Base-by-base conservation (phyloP, 1,140 invertebrate species). In the Camponotus floridanus region DNA sequence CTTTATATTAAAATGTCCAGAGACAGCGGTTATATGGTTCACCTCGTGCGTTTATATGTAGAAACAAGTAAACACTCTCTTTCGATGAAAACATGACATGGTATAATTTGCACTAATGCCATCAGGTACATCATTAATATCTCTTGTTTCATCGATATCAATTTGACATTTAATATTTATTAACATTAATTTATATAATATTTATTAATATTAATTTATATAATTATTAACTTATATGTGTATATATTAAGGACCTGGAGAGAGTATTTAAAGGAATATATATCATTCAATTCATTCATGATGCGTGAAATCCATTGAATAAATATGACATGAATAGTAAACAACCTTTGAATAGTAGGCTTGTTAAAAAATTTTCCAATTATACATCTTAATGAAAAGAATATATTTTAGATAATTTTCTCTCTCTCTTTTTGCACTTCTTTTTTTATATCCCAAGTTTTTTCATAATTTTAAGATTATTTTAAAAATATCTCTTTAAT, bases 151-250 rank as follows among this genome's bases (percentile, higher is more conserved):
- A 64, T 64, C 26, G 1, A 9, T 64, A 45, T 64, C 33, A 39
- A 78, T 65, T 78, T 74, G 36, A 74, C 71, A 31, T n/a, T 59
- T 42, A 74, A 59, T 74, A 74, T 59, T 45, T 39, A 39, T 26
- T 26, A 26, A 26, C 0, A 26, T 26, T 26, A 26, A 26, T 26
- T 26, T 26, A 26, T 26, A 26, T 74, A 74, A 59, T 59, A 74
- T 59, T 45, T 39, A 39, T 26, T 26, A 26, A 26, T 26, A 26
- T 26, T 26, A 26, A 26, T 26, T 26, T 26, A 26, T 26, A 26
- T 74, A 74, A 59, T 59, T 26, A 26, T 26, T 26, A 26, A 26
- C 26, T 26, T 26, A 26, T 26, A 26, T 26, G 26, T 26, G 5
- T 42, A 42, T 42, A 59, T 21, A 74, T 74, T 21, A 13, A 51